Percentiles rank a stretch among this genome's conserved stretches.
Evolutionary conservation across 2,113 vertebrate genomes (phyloP).

Genomic region (Sus scrofa): T2T-Sscrofa CM000814.6:131526001-131526500

Average conservation of each 20-base stretch:
- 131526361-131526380: not conserved
- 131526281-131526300: not conserved
- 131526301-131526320: not conserved
- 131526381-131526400: not conserved
- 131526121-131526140: constrained; percentile 47
- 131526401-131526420: not conserved
- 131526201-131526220: not conserved
- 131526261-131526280: not conserved
- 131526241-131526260: not conserved
- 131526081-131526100: constrained; percentile 44
- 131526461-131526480: not conserved
- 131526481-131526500: no score
- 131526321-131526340: not conserved
- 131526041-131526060: constrained; percentile 75
- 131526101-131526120: constrained; percentile 51
- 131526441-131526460: not conserved
- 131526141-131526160: constrained; percentile 18
- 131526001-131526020: constrained; percentile 70
- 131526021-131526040: constrained; percentile 73
- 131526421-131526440: not conserved
- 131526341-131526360: not conserved
- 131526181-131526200: not conserved
- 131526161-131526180: not conserved
- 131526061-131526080: constrained; percentile 61
- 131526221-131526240: not conserved